Percentiles rank a stretch among this genome's conserved stretches.
Conservation (phyloP, 2,797 vertebrate genomes). For the Picus viridis region DNA sequence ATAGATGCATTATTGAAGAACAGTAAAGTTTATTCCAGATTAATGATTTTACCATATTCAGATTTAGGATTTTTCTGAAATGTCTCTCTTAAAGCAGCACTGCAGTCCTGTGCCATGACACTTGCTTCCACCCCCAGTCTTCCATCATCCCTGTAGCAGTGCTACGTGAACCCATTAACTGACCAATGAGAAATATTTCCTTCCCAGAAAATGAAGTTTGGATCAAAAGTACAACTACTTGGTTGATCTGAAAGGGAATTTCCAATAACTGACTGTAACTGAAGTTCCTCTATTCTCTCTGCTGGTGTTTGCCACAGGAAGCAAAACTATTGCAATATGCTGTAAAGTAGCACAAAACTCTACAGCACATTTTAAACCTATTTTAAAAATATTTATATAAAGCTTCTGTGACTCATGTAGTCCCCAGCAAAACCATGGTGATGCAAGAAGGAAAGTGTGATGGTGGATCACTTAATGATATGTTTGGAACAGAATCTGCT, state of each 20-base stretch:
- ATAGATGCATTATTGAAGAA: not conserved
- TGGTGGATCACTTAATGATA: not conserved
- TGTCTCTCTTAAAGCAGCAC: not conserved
- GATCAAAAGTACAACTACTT: not conserved
- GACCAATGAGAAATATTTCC: not conserved
- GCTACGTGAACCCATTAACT: not conserved
- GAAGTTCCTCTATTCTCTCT: not conserved
- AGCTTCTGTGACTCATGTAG: not conserved
- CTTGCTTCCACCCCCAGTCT: not conserved
- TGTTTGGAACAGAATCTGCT: not conserved
- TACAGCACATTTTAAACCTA: not conserved
- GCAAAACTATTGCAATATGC: not conserved
- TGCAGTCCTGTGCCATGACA: not conserved
- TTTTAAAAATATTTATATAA: not conserved
- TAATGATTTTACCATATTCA: not conserved
- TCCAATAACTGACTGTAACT: not conserved
- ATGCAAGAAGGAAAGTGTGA: not conserved
- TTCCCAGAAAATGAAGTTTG: not conserved
- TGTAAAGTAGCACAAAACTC: not conserved
- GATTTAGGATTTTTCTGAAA: not conserved
- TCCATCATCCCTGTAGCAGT: not conserved
- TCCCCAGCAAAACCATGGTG: not conserved
- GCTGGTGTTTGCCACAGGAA: not conserved
- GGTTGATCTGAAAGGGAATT: not conserved
- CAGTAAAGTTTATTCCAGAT: not conserved